Conservation (phyloP, 2,888 invertebrate species). For the Caenorhabditis panamensis region DNA sequence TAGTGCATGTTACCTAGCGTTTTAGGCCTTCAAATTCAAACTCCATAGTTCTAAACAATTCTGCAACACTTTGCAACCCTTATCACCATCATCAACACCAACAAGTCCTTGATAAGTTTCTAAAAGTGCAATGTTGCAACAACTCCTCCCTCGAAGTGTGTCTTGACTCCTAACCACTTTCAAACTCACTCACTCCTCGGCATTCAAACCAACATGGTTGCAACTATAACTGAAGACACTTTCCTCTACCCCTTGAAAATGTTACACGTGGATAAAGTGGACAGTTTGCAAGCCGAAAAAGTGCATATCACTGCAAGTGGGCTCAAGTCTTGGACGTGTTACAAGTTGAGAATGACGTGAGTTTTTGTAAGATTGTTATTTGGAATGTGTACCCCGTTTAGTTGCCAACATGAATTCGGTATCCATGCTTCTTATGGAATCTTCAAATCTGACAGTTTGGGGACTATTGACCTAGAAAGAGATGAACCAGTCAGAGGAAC, state of each 20-base stretch:
- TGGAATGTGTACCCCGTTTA: not conserved
- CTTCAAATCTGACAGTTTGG: not conserved
- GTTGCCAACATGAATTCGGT: not conserved
- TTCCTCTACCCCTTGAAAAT: not conserved
- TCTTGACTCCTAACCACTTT: too few relatives aligned
- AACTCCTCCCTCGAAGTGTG: too few relatives aligned
- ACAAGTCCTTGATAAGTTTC: not conserved
- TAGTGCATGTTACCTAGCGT: too few relatives aligned
- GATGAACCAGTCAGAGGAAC: constrained; percentile 51
- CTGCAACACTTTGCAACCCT: too few relatives aligned
- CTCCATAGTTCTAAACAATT: too few relatives aligned
- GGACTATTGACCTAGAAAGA: not conserved
- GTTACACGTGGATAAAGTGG: constrained; percentile 61
- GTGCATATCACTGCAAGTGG: constrained; percentile 53
- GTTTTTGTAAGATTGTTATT: not conserved
- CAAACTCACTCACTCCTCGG: not conserved
- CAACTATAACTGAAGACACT: too few relatives aligned
- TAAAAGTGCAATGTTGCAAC: not conserved
- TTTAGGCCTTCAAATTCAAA: too few relatives aligned
- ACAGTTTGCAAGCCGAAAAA: constrained; percentile 59
- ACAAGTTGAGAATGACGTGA: constrained; percentile 1
- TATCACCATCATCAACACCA: too few relatives aligned
- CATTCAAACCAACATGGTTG: not conserved
- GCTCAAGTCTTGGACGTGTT: constrained; percentile 20
- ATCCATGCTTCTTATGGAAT: not conserved